A percentile compares a stretch with the other conserved stretches of the same genome.
These are phyloP conservation scores for Blastobasis adustella DNA, from an alignment of 2,888 invertebrate species.

Conservation along the genomic window DNA sequence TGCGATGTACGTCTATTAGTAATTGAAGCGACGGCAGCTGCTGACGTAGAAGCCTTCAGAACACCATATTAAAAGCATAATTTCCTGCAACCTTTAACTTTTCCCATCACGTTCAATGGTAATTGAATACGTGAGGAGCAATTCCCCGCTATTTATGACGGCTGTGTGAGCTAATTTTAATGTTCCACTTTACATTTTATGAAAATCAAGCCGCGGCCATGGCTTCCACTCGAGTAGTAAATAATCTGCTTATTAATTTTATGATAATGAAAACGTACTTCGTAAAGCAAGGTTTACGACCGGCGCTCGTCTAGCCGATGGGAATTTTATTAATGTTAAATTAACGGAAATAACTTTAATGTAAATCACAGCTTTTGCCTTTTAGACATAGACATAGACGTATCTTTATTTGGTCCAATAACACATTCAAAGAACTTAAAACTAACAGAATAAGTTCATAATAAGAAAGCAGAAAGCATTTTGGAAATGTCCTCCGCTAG, in stretches of 20 bases:
- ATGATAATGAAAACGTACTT: conserved; percentile 8
- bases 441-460: no score
- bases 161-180: conserved; percentile 29
- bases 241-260: conserved; percentile 13
- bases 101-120: conserved; percentile 30
- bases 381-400: no score
- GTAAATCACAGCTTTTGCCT: neutral
- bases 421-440: no score
- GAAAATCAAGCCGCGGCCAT: conserved; percentile 21
- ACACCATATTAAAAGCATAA: neutral
- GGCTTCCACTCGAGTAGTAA: conserved; percentile 11
- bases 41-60: no score
- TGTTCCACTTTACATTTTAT: conserved; percentile 52
- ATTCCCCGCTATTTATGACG: conserved; percentile 39
- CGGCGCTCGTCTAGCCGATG: conserved; percentile 6
- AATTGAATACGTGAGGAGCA: conserved; percentile 48
- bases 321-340: neutral
- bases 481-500: no score
- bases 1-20: no score
- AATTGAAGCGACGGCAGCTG: no score
- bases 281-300: conserved; percentile 6
- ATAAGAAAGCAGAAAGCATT: no score
- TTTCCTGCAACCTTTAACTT: conserved; percentile 11
- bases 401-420: no score
- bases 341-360: neutral